Evolutionary conservation across 2,113 vertebrate species (phyloP).

Genomic region (Himantopus leucocephalus): DNA sequence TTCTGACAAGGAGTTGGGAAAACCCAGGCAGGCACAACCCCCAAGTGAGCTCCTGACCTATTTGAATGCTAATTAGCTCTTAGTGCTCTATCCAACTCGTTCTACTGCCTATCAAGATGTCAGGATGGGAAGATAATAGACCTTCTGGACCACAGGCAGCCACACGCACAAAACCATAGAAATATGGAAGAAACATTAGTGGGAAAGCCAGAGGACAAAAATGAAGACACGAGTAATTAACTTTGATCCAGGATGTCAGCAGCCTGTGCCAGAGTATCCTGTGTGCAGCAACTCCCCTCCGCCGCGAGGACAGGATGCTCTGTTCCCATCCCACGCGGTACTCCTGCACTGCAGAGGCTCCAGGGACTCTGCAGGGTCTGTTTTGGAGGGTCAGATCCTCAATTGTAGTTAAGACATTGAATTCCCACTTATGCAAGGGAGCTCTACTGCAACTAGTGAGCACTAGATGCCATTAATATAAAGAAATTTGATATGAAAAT

Average conservation of each 20-base stretch:
- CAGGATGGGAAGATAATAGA: background rate
- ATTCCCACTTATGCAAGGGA: background rate
- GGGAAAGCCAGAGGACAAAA: background rate
- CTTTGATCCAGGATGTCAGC: background rate
- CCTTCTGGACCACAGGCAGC: background rate
- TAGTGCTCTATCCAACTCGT: background rate
- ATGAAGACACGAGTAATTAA: background rate
- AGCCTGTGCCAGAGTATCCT: background rate
- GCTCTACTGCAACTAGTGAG: background rate
- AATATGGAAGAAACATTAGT: background rate
- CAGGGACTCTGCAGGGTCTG: background rate
- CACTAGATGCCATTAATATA: background rate
- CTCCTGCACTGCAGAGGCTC: background rate
- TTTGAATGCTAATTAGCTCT: slow-evolving; percentile 24
- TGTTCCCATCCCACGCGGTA: accelerated
- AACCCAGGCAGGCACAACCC: slow-evolving; percentile 2
- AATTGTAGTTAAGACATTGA: background rate
- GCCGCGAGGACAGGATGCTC: background rate
- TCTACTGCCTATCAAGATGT: background rate
- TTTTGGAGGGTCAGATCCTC: background rate
- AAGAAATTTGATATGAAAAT: background rate
- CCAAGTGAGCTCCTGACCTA: background rate
- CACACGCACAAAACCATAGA: background rate
- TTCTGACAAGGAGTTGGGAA: slow-evolving; percentile 27
- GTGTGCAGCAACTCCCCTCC: background rate